Evolutionary conservation across 2,113 vertebrate species (phyloP).

Genomic region (Rhegmatorhina hoffmannsi): DNA sequence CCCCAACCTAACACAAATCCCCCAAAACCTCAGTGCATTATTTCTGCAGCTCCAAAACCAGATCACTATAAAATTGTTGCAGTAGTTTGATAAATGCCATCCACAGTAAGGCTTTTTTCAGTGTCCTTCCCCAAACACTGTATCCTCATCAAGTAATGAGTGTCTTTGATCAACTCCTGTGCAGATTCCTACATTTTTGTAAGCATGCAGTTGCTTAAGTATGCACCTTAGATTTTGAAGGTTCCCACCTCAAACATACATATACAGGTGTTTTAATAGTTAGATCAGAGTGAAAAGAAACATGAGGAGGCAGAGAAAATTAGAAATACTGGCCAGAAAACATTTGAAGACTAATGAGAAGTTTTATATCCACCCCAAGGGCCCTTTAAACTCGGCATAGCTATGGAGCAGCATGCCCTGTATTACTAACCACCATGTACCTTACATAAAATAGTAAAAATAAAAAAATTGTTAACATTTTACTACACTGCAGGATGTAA

Average conservation of each 20-base stretch:
- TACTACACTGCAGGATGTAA: neutral
- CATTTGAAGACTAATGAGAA: neutral
- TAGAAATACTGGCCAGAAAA: conserved; percentile 43
- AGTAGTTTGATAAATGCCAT: neutral
- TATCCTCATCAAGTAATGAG: neutral
- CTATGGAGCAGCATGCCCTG: neutral
- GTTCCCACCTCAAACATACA: neutral
- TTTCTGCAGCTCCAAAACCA: neutral
- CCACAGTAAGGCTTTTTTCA: neutral
- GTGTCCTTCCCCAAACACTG: neutral
- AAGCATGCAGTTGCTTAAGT: neutral
- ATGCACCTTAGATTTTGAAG: neutral
- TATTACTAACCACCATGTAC: neutral
- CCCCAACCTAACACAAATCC: neutral
- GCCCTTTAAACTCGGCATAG: neutral
- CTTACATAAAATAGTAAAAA: neutral
- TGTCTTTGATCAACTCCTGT: neutral
- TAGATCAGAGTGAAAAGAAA: neutral
- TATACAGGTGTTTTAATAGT: neutral
- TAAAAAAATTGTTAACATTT: neutral
- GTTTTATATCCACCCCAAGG: neutral
- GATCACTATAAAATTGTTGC: neutral
- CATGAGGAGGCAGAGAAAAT: neutral
- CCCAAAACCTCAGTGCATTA: neutral
- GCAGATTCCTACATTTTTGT: neutral